phyloP scores from a whole-genome alignment of 2,797 vertebrate species.

The Euthynnus affinis region DNA sequence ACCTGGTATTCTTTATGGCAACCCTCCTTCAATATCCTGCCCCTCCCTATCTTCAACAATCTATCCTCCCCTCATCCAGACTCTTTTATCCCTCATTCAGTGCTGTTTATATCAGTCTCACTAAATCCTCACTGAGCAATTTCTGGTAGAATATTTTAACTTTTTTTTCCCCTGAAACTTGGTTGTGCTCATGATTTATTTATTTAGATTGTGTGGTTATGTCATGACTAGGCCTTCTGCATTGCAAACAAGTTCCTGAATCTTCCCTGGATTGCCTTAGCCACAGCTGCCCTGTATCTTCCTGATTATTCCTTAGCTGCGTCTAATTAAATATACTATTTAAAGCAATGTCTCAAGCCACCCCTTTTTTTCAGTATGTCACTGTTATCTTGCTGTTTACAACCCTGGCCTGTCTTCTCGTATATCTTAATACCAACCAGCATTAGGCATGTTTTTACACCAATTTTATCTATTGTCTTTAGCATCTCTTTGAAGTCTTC shows the following conservation, averaged over 20 bases:
- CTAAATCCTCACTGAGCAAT: not conserved
- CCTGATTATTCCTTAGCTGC: not conserved
- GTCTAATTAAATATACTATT: not conserved
- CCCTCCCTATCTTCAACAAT: not conserved
- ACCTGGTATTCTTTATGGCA: constrained; percentile 73
- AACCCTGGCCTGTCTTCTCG: not conserved
- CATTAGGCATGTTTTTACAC: too few relatives aligned
- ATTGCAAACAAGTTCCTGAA: not conserved
- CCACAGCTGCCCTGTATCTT: not conserved
- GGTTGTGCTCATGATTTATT: not conserved
- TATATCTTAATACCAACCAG: not conserved
- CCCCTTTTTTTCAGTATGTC: not conserved
- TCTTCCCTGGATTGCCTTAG: not conserved
- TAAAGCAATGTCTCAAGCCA: not conserved
- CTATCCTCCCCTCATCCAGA: not conserved
- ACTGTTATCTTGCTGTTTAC: not conserved
- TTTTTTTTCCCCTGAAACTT: not conserved
- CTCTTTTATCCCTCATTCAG: not conserved
- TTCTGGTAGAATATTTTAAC: not conserved
- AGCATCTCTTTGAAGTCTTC: not conserved
- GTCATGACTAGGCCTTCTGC: not conserved
- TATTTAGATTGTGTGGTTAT: not conserved
- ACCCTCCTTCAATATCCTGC: constrained; percentile 42
- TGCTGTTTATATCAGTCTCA: not conserved
- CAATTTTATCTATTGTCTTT: not conserved